Percentiles rank a stretch among this genome's conserved stretches.
Conservation (phyloP, 2,113 vertebrate species). For the Ia io region DNA sequence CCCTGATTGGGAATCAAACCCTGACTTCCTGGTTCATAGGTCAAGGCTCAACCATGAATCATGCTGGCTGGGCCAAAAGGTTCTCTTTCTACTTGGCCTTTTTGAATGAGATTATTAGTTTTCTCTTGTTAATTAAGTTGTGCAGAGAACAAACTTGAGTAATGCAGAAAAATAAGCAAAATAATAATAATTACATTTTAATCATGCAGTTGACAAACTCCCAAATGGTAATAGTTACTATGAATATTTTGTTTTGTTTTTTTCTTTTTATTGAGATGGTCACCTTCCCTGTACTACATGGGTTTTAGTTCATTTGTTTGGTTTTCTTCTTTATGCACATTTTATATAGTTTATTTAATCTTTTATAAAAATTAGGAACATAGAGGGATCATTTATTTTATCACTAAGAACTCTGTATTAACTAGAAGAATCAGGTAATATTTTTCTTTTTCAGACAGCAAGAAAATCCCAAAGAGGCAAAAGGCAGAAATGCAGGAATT, state of each 20-base stretch:
- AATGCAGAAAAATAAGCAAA: not conserved
- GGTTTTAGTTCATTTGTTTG: not conserved
- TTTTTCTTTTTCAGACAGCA: not conserved
- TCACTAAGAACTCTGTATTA: not conserved
- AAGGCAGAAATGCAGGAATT: not conserved
- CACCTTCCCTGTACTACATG: rapidly evolving
- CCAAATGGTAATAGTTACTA: not conserved
- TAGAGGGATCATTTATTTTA: not conserved
- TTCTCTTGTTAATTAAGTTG: not conserved
- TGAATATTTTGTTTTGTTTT: not conserved
- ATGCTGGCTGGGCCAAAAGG: no score
- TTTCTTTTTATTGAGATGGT: not conserved
- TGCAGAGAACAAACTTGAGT: not conserved
- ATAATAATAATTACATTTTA: not conserved
- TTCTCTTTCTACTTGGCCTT: not conserved
- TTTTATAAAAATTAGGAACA: not conserved
- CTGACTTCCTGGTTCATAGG: no score
- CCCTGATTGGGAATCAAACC: no score
- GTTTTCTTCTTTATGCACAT: not conserved
- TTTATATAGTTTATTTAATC: not conserved
- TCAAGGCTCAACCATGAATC: no score
- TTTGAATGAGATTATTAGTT: not conserved
- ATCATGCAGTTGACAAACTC: not conserved
- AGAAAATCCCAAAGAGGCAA: not conserved
- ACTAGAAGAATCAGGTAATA: not conserved